Evolutionary conservation across 1,140 invertebrate species (phyloP), one percentile per base, ranked within the genome.

Genomic region (Drosophila prosaltans): DNA sequence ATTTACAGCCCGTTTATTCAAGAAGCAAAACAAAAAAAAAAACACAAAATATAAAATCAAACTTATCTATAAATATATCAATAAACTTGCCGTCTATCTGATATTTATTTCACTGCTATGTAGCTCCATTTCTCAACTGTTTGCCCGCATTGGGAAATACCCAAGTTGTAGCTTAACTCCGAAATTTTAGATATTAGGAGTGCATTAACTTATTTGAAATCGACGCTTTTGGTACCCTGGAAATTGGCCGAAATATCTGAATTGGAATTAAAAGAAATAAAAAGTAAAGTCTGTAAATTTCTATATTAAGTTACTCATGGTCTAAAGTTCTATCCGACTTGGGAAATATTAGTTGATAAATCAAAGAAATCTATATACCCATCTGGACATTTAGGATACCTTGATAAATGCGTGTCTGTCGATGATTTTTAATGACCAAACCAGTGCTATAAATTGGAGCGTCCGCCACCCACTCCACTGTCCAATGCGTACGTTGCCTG

Each of bases 1-100:
- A 91, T 91, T 91, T 91, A 91, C 88, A 91, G 72, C 80, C 82
- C 83, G 75, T 88, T 89, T 80, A 80, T 89, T 88, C 84, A 89
- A 77, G 72, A 71, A 65, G 70, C 69, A 73, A 41, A 51, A 77
- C 28, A 77, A 36, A 72, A 45, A 32, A 43, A 41, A 60, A 61
- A 67, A 74, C 74, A 51, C 66, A 78, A 73, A 69, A 64, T 63
- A 72, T 79, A 70, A 88, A 88, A 89, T 83, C 84, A 84, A 88
- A 88, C 74, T 71, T 88, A 88, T 88, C 84, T 88, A 84, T 88
- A 88, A 80, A 71, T 85, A 85, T 85, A 85, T 88, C 79, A 85
- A 85, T 85, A 85, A 85, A 85, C 83, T 85, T 85, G 82, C 82
- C 82, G 75, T 85, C 76, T 77, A 77, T 77, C 77, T 69, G 76